phyloP scores from a whole-genome alignment of 2,113 vertebrate genomes.

The Engraulis encrasicolus region DNA sequence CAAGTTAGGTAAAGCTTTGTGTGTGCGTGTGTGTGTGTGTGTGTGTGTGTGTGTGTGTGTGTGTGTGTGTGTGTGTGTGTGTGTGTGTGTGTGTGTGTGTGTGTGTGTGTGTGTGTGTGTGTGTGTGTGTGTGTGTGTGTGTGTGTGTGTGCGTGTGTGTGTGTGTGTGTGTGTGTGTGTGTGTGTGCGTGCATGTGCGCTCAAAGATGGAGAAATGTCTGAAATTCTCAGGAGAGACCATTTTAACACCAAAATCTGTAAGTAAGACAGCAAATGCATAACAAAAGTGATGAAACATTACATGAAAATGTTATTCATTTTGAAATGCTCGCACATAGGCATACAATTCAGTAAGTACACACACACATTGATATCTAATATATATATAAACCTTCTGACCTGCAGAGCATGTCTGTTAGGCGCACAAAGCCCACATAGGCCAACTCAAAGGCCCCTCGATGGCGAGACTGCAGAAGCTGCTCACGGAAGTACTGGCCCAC shows the following conservation, averaged over 20 bases:
- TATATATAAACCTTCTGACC: constrained; percentile 68
- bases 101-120: too few species aligned
- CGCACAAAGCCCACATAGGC: constrained; percentile 95
- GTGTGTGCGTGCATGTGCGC: too few species aligned
- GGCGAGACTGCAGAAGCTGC: constrained; percentile 93
- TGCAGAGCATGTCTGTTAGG: constrained; percentile 90
- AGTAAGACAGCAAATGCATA: too few species aligned
- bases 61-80: background rate
- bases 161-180: too few species aligned
- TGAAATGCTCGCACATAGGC: background rate
- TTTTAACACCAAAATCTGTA: too few species aligned
- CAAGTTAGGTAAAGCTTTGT: background rate
- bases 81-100: too few species aligned
- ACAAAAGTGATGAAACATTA: background rate
- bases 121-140: too few species aligned
- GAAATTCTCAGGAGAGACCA: too few species aligned
- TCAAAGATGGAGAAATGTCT: too few species aligned
- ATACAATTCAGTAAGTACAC: background rate
- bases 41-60: background rate
- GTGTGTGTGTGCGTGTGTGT: too few species aligned
- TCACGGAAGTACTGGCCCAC: constrained; percentile 93
- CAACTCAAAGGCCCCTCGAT: constrained; percentile 95
- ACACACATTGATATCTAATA: background rate
- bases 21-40: background rate
- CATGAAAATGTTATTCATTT: background rate